These are phyloP conservation scores for Petrocephalus zakoni DNA, from an alignment of 2,113 vertebrate genomes.

Conservation along the genomic window DNA sequence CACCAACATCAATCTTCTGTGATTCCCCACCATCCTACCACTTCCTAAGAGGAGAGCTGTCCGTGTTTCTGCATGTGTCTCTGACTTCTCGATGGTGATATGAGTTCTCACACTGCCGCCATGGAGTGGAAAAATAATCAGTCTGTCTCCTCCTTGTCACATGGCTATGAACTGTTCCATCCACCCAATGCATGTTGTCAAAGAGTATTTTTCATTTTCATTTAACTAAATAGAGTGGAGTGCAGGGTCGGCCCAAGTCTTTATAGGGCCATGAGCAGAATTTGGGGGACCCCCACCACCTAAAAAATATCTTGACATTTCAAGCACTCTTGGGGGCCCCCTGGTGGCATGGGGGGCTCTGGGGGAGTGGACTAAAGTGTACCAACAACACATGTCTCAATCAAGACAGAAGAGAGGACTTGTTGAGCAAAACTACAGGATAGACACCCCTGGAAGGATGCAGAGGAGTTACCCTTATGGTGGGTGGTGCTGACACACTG, in stretches of 20 bases:
- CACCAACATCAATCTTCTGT: background rate
- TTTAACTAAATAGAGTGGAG: background rate
- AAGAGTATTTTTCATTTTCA: background rate
- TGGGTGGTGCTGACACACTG: background rate
- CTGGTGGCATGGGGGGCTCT: no score
- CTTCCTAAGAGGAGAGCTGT: background rate
- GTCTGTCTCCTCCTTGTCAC: background rate
- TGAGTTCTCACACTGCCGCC: background rate
- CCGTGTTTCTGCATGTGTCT: background rate
- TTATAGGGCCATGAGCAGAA: no score
- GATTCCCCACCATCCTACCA: background rate
- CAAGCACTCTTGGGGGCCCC: no score
- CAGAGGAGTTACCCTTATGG: background rate
- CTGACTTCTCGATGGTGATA: background rate
- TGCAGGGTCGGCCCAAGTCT: no score
- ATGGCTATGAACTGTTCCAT: background rate
- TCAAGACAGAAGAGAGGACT: background rate
- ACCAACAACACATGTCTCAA: background rate
- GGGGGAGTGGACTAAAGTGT: background rate
- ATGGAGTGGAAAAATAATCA: background rate
- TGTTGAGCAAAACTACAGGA: background rate
- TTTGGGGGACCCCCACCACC: no score
- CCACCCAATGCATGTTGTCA: background rate
- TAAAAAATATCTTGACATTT: no score
- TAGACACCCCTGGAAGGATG: background rate